Conservation (phyloP, 2,797 vertebrate genomes). For the Acrocephalus scirpaceus region DNA sequence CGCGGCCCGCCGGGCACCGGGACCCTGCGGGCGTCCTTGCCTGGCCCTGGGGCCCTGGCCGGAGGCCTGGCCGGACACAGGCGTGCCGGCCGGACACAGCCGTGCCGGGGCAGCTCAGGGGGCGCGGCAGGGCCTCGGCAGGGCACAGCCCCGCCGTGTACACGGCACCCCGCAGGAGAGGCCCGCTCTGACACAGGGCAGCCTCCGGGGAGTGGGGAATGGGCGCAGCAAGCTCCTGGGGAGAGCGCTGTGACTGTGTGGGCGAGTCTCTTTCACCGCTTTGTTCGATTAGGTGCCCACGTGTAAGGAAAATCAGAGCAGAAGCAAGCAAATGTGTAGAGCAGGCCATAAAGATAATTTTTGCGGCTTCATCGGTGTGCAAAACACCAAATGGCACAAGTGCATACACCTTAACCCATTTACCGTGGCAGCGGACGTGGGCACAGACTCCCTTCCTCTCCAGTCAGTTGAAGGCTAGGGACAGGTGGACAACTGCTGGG, state of each 20-base stretch:
- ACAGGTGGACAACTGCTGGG: neutral
- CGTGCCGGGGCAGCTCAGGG: neutral
- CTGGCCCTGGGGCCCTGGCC: neutral
- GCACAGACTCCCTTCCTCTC: neutral
- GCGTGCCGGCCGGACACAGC: neutral
- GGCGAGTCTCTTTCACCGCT: neutral
- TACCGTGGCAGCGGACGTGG: fast-evolving
- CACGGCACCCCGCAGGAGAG: fast-evolving
- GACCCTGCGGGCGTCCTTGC: neutral
- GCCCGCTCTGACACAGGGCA: fast-evolving
- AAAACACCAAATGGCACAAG: neutral
- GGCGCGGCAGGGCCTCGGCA: neutral
- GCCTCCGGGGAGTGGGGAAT: fast-evolving
- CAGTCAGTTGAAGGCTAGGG: neutral
- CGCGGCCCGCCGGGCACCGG: neutral
- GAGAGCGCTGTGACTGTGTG: fast-evolving
- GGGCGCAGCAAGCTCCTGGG: fast-evolving
- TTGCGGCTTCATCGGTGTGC: fast-evolving
- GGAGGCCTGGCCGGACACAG: neutral
- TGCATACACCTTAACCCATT: neutral
- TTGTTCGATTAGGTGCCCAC: fast-evolving
- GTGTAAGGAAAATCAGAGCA: neutral
- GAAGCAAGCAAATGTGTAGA: neutral
- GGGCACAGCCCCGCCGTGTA: neutral
- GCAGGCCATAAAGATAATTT: neutral